phyloP scores from a whole-genome alignment of 2,113 vertebrate genomes.

The Plotosus lineatus region DNA sequence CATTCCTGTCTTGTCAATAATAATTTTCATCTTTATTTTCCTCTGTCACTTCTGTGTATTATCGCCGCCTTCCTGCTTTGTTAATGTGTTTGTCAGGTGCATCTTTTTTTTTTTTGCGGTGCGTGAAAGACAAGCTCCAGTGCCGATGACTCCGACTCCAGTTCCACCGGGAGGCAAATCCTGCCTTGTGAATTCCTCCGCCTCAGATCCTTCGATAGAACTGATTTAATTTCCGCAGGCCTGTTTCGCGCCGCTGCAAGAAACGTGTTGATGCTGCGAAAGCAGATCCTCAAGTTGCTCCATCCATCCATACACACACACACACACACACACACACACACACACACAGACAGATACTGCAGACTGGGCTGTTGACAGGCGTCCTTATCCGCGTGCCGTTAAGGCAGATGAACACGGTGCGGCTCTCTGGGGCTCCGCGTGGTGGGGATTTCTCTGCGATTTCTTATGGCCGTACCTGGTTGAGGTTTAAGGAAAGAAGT shows the following conservation, averaged over 20 bases:
- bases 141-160: background rate
- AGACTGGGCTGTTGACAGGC: background rate
- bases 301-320: background rate
- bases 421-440: conserved; percentile 14
- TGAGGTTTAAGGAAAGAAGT: background rate
- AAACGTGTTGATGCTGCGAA: background rate
- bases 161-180: conserved; percentile 13
- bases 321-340: background rate
- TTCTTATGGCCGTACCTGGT: background rate
- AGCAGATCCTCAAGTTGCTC: conserved; percentile 15
- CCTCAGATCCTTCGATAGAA: background rate
- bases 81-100: conserved; percentile 26
- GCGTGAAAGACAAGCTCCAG: conserved; percentile 21
- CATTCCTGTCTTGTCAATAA: background rate
- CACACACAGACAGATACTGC: background rate
- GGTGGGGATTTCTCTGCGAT: background rate
- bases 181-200: background rate
- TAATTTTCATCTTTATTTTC: too few species aligned
- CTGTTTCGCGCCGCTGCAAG: background rate
- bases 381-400: background rate
- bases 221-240: conserved; percentile 25
- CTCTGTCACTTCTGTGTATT: too few species aligned
- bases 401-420: background rate
- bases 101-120: background rate
- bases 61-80: background rate